Evolutionary conservation across 1,140 invertebrate species (phyloP).

Genomic region (Brachionus koreanus): DNA sequence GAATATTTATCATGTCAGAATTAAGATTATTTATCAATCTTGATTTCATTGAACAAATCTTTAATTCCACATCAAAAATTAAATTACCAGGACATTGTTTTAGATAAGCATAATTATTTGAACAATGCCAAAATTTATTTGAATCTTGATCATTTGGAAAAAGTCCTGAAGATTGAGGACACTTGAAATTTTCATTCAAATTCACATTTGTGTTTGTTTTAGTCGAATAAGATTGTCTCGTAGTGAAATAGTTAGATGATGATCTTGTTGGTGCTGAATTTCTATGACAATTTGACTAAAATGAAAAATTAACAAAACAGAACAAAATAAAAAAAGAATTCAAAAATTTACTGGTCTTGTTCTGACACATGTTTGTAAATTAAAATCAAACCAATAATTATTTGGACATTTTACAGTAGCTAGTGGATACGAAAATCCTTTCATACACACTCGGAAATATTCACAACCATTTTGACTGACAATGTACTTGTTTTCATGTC

Average conservation of each 20-base stretch:
- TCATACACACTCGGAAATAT: slow-evolving; percentile 7
- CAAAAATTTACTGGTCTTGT: background rate
- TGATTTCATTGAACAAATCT: background rate
- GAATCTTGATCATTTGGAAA: background rate
- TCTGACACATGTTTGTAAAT: background rate
- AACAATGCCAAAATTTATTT: slow-evolving; percentile 21
- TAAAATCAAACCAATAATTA: background rate
- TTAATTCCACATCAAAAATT: background rate
- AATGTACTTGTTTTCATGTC: background rate
- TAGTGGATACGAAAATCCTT: background rate
- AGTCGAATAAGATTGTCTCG: background rate
- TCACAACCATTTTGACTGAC: background rate
- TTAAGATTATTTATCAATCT: too few species aligned
- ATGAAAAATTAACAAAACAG: background rate
- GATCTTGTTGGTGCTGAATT: background rate
- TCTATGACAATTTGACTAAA: background rate
- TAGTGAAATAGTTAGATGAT: background rate
- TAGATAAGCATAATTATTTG: background rate
- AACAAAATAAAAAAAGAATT: background rate
- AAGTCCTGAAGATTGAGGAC: background rate
- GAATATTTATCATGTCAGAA: background rate
- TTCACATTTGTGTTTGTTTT: background rate
- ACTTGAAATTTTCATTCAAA: background rate
- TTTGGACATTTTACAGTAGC: slow-evolving; percentile 9
- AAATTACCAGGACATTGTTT: slow-evolving; percentile 28